Evolutionary conservation across 2,113 vertebrate genomes (phyloP).

Genomic region (Rhombomys opimus): DNA sequence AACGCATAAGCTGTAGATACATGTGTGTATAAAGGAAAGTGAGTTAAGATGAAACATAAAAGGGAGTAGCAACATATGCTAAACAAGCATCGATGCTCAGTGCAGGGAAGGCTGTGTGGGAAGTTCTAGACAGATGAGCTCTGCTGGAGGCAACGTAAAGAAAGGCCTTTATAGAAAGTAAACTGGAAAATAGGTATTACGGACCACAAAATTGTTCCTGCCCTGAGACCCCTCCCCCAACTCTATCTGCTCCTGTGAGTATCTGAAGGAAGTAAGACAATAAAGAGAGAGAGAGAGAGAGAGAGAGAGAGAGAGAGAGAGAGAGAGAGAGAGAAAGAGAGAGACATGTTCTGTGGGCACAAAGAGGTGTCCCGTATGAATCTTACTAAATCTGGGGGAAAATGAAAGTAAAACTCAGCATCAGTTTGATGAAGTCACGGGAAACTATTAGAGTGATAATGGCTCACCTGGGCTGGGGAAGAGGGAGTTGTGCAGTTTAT

Average conservation of each 20-base stretch:
- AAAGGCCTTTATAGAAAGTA: conserved; percentile 62
- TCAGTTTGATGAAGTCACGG: conserved; percentile 5
- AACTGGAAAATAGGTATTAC: conserved; percentile 78
- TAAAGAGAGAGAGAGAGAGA: not conserved
- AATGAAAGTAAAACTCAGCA: conserved; percentile 54
- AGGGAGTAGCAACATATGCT: not conserved
- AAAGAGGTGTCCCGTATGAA: not conserved
- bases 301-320: not conserved
- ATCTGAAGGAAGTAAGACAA: conserved; percentile 72
- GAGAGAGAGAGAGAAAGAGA: not conserved
- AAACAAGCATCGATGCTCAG: conserved; percentile 52
- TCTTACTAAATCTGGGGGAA: not conserved
- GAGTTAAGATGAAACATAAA: conserved; percentile 17
- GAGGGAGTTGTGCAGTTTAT: not conserved
- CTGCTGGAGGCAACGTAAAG: conserved; percentile 73
- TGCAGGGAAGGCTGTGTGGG: conserved; percentile 18
- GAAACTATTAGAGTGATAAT: not conserved
- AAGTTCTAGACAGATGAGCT: conserved; percentile 56
- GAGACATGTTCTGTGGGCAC: conserved; percentile 22
- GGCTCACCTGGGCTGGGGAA: not conserved
- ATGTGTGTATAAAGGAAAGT: not conserved
- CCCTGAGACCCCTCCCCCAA: conserved; percentile 53
- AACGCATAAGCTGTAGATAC: not conserved
- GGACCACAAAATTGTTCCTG: conserved; percentile 74
- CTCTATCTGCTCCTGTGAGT: conserved; percentile 72